Base-by-base conservation (phyloP, 1,140 invertebrate species). In the Chrysomallon squamiferum region DNA sequence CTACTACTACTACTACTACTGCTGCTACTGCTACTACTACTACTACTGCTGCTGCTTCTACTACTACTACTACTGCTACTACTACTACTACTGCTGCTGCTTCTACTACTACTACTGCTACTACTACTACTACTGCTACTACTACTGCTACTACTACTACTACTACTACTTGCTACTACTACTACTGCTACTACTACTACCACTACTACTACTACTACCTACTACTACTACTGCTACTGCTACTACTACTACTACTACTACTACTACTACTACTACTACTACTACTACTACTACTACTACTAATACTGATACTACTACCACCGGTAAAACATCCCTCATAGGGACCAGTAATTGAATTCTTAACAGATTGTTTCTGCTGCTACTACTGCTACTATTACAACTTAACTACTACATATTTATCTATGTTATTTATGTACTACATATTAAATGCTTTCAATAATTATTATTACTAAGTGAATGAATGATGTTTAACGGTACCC, bases 91-190 rank as follows among this genome's bases (percentile, higher is more conserved):
- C 63, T 65, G 64, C 59, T 64, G 33, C 63, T 64, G 33, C 63
- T 64, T 33, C 63, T 65, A 65, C 63, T 65, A 65, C 59, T 61
- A 65, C 63, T 65, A 62, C 63, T 65, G 33, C 63, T 65, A 49
- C 59, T 65, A 65, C 63, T 65, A 62, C 63, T 65, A 62, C 63
- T 65, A 62, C 63, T 65, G 64, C 63, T 65, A 65, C 63, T 62
- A 65, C 59, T 62, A 62, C 63, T 62, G 32, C 63, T 65, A 62
- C 63, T 65, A 35, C 59, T 65, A 50, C 63, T 65, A 35, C 58
- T 65, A 65, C 63, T 65, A 63, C 63, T 60, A 60, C 59, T 50
- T 22, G 7, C 47, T 50, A 50, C 47, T 50, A 50, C 47, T 50
- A 50, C n/a, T 60, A 43, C 38, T 60, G 41, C 59, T 47, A 47